phyloP scores from a whole-genome alignment of 2,797 vertebrate genomes.

The Hybognathus amarus region DNA sequence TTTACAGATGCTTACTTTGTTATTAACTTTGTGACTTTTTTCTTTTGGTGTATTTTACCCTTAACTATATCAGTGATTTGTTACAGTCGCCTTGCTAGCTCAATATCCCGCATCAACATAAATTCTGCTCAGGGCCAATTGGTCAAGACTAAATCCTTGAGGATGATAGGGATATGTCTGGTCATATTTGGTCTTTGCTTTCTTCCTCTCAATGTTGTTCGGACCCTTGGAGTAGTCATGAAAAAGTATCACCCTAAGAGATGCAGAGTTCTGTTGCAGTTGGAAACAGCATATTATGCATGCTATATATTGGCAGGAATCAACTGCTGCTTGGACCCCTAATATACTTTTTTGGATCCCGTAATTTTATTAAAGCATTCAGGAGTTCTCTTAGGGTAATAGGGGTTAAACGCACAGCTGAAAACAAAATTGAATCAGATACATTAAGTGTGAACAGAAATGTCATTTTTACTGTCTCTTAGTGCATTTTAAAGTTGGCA shows the following conservation, averaged over 20 bases:
- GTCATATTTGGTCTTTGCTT: slow-evolving; percentile 76
- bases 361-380: slow-evolving; percentile 66
- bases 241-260: slow-evolving; percentile 58
- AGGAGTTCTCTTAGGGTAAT: slow-evolving; percentile 58
- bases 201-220: slow-evolving; percentile 72
- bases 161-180: slow-evolving; percentile 71
- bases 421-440: slow-evolving; percentile 63
- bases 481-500: not conserved
- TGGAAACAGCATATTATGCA: slow-evolving; percentile 67
- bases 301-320: slow-evolving; percentile 70
- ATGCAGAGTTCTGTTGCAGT: slow-evolving; percentile 57
- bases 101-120: slow-evolving; percentile 66
- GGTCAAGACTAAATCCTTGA: slow-evolving; percentile 72
- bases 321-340: slow-evolving; percentile 76
- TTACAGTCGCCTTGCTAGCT: slow-evolving; percentile 68
- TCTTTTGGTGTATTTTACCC: slow-evolving; percentile 71
- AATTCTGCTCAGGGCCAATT: slow-evolving; percentile 66
- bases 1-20: slow-evolving; percentile 62
- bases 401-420: not conserved
- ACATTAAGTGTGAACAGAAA: slow-evolving; percentile 50
- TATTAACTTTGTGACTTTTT: slow-evolving; percentile 69
- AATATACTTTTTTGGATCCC: slow-evolving; percentile 71
- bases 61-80: slow-evolving; percentile 67
- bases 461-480: slow-evolving; percentile 21
- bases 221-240: slow-evolving; percentile 63